Percentiles rank a stretch among this genome's conserved stretches.
phyloP scores from a whole-genome alignment of 2,888 invertebrate genomes.

The Allygus modestus region DNA sequence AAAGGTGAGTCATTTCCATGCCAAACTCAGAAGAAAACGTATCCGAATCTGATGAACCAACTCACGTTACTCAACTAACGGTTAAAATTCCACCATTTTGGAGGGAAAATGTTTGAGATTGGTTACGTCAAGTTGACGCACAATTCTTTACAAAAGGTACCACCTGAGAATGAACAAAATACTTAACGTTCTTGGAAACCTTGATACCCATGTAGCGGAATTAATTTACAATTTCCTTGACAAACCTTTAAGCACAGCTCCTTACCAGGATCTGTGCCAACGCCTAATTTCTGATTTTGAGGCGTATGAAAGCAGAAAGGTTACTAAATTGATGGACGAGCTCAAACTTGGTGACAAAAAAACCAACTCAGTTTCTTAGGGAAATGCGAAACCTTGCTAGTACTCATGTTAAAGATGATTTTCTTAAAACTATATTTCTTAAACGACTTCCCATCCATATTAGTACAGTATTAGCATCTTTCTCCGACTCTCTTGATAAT shows the following conservation, averaged over 20 bases:
- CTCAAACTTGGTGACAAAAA: no score
- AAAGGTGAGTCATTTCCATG: neutral
- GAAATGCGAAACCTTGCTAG: no score
- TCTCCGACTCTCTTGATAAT: conserved; percentile 56
- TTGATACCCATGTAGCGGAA: conserved; percentile 69
- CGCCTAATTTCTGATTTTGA: conserved; percentile 68
- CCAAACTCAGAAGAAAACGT: neutral
- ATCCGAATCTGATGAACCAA: no score
- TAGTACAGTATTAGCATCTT: conserved; percentile 67
- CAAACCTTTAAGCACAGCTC: conserved; percentile 63
- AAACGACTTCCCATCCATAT: conserved; percentile 68
- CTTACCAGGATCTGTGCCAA: conserved; percentile 67
- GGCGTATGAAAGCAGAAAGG: conserved; percentile 68
- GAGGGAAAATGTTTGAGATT: conserved; percentile 67
- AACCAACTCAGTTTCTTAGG: no score
- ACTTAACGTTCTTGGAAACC: conserved; percentile 69
- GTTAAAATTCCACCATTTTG: conserved; percentile 68
- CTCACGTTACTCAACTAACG: neutral
- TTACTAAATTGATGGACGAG: conserved; percentile 68
- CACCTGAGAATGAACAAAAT: conserved; percentile 68
- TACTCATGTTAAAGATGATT: conserved; percentile 66
- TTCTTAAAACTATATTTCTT: conserved; percentile 69
- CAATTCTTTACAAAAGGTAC: conserved; percentile 66
- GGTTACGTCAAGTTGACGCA: conserved; percentile 70
- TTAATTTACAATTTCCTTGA: conserved; percentile 70